Evolutionary conservation across 2,113 vertebrate genomes (phyloP), one percentile per base, ranked within the genome.

Genomic region (Ceyx cyanopectus): DNA sequence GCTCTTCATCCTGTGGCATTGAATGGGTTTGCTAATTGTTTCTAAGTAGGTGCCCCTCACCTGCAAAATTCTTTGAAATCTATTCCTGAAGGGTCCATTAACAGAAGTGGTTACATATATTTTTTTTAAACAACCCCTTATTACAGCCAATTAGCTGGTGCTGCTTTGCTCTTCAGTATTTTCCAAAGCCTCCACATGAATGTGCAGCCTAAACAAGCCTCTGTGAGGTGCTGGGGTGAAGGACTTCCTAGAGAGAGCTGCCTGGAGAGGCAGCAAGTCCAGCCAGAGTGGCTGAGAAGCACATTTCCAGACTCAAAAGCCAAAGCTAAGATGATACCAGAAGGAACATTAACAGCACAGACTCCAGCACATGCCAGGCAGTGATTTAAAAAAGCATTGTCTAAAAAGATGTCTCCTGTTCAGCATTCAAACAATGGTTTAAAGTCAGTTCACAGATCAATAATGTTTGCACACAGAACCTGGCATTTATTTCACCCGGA

Each of bases 401-500:
- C 89, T 86, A n/a, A 75, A 92, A 48, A 81, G 74, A 54, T 41
- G 20, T 78, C 58, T 88, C 76, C 57, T 86, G 82, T n/a, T 89
- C 87, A 91, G 85, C 94, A 66, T 70, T 82, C 73, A 74, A 92
- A 85, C 63, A 87, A 45, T 23, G 40, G 53, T 63, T 91, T 62
- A 40, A 79, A 94, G 91, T 85, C 90, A 74, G 78, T 80, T 94
- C 93, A 95, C 90, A 93, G 68, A 69, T 74, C 85, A 90, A 0
- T 29, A 15, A 62, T 2, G 10, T 63, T 43, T 15, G 79, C 89
- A 74, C 79, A 92, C 30, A 77, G 60, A 43, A 77, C 27, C 67
- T 94, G 87, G 81, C 78, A 94, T 91, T 94, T 89, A 77, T 77
- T 95, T 91, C 90, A 93, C 54, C 58, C 76, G 74, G 62, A 82